Percentiles rank a stretch among this genome's conserved stretches.
These are phyloP conservation scores for Ploceus nigricollis DNA, from an alignment of 2,113 vertebrate genomes.

Conservation along the genomic window DNA sequence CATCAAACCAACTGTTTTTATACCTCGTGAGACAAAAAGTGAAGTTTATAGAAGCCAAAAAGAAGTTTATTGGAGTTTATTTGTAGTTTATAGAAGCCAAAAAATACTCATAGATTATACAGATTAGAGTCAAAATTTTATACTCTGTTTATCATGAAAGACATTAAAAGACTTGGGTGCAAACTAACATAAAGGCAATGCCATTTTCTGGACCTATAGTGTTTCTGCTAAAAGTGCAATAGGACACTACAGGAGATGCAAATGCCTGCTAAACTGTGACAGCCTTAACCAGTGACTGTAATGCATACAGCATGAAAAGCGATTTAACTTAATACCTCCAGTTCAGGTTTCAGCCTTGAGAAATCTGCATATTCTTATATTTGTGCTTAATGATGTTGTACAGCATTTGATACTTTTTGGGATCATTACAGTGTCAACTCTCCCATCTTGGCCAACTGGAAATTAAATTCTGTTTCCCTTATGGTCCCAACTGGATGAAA, in stretches of 20 bases:
- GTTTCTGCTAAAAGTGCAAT: background rate
- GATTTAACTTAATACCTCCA: slow-evolving; percentile 27
- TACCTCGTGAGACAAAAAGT: background rate
- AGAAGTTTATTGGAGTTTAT: background rate
- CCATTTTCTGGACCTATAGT: background rate
- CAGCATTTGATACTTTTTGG: background rate
- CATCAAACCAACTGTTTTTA: background rate
- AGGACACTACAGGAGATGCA: background rate
- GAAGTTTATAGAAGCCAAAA: background rate
- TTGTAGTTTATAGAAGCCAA: background rate
- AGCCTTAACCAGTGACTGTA: background rate
- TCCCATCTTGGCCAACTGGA: slow-evolving; percentile 9
- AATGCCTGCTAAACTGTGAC: background rate
- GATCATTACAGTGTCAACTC: background rate
- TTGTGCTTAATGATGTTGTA: background rate
- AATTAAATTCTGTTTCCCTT: slow-evolving; percentile 32
- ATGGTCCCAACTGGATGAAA: background rate
- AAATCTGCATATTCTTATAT: background rate
- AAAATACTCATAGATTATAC: background rate
- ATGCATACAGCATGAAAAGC: background rate
- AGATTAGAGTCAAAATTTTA: background rate
- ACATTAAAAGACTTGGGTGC: background rate
- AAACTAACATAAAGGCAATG: background rate
- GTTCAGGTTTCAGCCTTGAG: slow-evolving; percentile 21
- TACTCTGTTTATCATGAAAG: background rate